Percentiles rank a stretch among this genome's conserved stretches.
These are phyloP conservation scores for Artemia franciscana DNA, from an alignment of 1,140 invertebrate species.

Conservation along the genomic window DNA sequence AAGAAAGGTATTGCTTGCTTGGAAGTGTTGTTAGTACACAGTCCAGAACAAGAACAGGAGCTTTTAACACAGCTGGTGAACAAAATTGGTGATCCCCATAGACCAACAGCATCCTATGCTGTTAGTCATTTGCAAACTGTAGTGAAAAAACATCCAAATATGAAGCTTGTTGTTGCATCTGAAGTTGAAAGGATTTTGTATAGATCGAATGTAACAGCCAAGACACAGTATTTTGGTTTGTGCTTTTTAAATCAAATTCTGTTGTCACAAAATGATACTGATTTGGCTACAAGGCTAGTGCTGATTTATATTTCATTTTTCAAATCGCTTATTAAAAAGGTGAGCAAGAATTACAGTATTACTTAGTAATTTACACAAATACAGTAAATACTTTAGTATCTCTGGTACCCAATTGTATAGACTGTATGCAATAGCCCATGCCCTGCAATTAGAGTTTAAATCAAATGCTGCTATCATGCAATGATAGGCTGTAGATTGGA, in stretches of 20 bases:
- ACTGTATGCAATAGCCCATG: no score
- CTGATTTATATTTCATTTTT: conserved; percentile 89
- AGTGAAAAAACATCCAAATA: conserved; percentile 64
- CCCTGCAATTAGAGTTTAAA: no score
- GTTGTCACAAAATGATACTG: conserved; percentile 38
- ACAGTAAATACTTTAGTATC: no score
- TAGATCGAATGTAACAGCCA: conserved; percentile 47
- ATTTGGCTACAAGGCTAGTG: conserved; percentile 56
- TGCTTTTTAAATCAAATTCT: conserved; percentile 70
- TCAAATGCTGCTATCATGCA: no score
- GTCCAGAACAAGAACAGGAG: conserved; percentile 70
- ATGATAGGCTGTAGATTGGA: no score
- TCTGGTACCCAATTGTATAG: no score
- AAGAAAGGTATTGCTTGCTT: conserved; percentile 53
- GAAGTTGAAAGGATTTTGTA: conserved; percentile 73
- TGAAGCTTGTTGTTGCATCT: conserved; percentile 61
- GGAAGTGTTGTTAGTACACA: conserved; percentile 48
- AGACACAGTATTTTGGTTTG: conserved; percentile 78
- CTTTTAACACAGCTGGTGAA: conserved; percentile 63
- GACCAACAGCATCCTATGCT: conserved; percentile 63
- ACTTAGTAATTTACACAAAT: no score
- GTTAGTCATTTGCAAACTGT: conserved; percentile 63
- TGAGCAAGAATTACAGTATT: no score
- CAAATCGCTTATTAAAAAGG: conserved; percentile 66
- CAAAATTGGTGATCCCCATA: conserved; percentile 78